A percentile compares a stretch with the other conserved stretches of the same genome.
Conservation (phyloP, 2,888 invertebrate species). For the Nebria brevicollis region DNA sequence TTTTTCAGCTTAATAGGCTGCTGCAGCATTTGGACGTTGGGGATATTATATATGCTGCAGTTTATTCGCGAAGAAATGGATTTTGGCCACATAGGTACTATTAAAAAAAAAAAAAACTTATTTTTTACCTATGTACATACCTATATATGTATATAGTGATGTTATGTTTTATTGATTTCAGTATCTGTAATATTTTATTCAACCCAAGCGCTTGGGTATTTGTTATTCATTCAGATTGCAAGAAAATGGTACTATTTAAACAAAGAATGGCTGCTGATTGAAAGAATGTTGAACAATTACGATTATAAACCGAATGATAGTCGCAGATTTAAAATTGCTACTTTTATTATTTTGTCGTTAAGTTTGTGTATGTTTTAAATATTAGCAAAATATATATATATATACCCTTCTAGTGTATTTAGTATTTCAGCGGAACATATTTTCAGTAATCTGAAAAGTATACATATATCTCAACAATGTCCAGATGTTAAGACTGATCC, state of each 20-base stretch:
- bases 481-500: not conserved
- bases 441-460: constrained; percentile 55
- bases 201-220: not conserved
- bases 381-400: not conserved
- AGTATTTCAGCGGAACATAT: constrained; percentile 56
- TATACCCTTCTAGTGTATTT: not conserved
- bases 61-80: constrained; percentile 7
- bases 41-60: not conserved
- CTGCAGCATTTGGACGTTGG: no score
- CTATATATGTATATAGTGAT: not conserved
- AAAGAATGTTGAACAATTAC: not conserved
- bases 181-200: constrained; percentile 8
- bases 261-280: not conserved
- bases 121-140: no score
- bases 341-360: not conserved
- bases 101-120: no score
- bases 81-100: constrained; percentile 7
- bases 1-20: not conserved
- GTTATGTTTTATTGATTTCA: not conserved
- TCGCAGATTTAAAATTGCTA: constrained; percentile 3
- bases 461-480: constrained; percentile 50
- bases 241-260: constrained; percentile 12
- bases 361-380: not conserved
- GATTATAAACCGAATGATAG: not conserved
- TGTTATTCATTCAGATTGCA: not conserved